Evolutionary conservation across 2,888 invertebrate genomes (phyloP).

Genomic region (Leuctra nigra): DNA sequence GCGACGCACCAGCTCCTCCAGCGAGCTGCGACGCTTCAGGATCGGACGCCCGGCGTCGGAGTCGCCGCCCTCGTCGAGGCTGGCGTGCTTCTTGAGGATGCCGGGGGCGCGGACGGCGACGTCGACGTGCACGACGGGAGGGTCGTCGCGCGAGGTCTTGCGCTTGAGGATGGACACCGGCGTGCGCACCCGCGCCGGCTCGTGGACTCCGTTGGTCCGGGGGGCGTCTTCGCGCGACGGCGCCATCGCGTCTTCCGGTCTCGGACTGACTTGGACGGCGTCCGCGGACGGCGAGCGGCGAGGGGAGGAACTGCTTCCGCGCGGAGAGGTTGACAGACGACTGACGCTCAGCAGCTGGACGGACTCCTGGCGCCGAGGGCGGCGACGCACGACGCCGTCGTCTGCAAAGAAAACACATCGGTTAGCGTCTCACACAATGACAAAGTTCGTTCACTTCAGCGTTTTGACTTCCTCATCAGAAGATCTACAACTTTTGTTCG

Average conservation of each 20-base stretch:
- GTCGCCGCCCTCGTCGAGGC: slow-evolving; percentile 70
- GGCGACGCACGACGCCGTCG: background rate
- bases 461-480: too few relatives aligned
- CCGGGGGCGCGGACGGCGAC: slow-evolving; percentile 46
- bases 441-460: too few relatives aligned
- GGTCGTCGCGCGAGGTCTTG: slow-evolving; percentile 40
- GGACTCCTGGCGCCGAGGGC: background rate
- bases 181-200: slow-evolving; percentile 23
- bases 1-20: slow-evolving; percentile 59
- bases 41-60: slow-evolving; percentile 55
- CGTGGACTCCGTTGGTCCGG: background rate
- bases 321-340: too few relatives aligned
- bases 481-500: too few relatives aligned
- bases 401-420: too few relatives aligned
- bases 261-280: background rate
- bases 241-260: background rate
- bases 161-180: slow-evolving; percentile 54
- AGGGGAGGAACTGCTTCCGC: background rate
- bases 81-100: slow-evolving; percentile 75
- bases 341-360: background rate
- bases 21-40: slow-evolving; percentile 58
- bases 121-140: slow-evolving; percentile 70
- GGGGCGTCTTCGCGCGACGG: background rate
- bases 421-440: too few relatives aligned
- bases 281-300: background rate